phyloP scores from a whole-genome alignment of 2,888 invertebrate genomes.

The Drosophila buzzatii region DNA sequence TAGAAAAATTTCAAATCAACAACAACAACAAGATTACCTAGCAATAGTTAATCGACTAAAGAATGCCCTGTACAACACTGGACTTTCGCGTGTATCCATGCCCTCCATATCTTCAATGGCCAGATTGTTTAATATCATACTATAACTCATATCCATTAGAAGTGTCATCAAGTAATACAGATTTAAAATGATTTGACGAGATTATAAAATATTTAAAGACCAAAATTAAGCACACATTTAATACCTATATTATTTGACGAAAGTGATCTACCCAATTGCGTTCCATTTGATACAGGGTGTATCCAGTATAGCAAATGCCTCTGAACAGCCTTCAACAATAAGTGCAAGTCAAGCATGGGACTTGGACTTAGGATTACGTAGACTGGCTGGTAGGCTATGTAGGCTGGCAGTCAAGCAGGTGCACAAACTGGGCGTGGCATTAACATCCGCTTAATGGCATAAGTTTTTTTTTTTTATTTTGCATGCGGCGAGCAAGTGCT shows the following conservation, averaged over 20 bases:
- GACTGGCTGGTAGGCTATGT: slow-evolving; percentile 8
- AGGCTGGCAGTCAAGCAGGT: slow-evolving; percentile 33
- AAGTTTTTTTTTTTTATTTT: slow-evolving; percentile 36
- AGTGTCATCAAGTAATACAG: too few species aligned
- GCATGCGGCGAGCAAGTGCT: slow-evolving; percentile 49
- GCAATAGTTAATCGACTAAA: neutral
- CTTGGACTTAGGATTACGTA: slow-evolving; percentile 40
- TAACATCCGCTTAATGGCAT: slow-evolving; percentile 60
- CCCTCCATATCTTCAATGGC: too few species aligned
- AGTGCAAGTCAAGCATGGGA: slow-evolving; percentile 61
- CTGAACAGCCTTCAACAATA: slow-evolving; percentile 60
- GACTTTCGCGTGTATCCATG: neutral
- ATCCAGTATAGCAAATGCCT: slow-evolving; percentile 30
- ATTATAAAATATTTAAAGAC: too few species aligned
- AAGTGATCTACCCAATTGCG: neutral
- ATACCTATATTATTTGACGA: too few species aligned
- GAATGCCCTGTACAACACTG: slow-evolving; percentile 2
- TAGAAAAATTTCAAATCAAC: slow-evolving; percentile 45
- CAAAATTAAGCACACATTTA: too few species aligned
- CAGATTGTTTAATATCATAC: too few species aligned
- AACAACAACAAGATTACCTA: slow-evolving; percentile 14
- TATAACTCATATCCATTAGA: too few species aligned
- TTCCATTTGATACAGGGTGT: slow-evolving; percentile 2
- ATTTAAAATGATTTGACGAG: too few species aligned
- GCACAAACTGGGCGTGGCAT: slow-evolving; percentile 61